phyloP scores from a whole-genome alignment of 2,113 vertebrate species.

The Isichthys henryi region DNA sequence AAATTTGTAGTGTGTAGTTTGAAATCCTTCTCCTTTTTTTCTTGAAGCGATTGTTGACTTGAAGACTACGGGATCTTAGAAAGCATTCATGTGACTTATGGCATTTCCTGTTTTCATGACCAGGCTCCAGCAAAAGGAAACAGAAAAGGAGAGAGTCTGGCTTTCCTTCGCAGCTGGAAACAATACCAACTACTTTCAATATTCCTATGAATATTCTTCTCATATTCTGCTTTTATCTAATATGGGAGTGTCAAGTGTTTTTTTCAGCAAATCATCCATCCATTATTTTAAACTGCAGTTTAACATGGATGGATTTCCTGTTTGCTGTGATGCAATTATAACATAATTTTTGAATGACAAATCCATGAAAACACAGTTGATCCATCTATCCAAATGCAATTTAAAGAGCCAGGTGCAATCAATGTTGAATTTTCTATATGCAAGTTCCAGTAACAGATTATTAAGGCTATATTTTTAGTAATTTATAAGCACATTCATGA shows the following conservation, averaged over 20 bases:
- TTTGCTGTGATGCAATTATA: neutral
- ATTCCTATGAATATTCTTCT: neutral
- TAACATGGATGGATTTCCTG: neutral
- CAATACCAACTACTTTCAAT: neutral
- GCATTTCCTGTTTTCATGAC: conserved; percentile 28
- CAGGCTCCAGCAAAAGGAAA: neutral
- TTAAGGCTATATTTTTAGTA: neutral
- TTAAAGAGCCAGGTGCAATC: neutral
- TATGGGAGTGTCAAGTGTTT: neutral
- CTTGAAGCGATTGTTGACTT: neutral
- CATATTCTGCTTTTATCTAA: neutral
- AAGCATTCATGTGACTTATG: conserved; percentile 20
- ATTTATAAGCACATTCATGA: neutral
- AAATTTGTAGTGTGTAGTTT: neutral
- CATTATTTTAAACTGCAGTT: neutral
- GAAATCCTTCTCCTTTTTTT: neutral
- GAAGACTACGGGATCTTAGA: neutral
- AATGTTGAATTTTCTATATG: neutral
- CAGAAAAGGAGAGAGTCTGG: neutral
- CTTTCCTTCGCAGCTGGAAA: neutral
- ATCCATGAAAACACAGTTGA: neutral
- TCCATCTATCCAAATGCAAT: neutral
- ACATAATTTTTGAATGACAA: neutral
- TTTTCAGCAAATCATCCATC: neutral
- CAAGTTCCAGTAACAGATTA: neutral